Conservation (phyloP, 2,113 vertebrate species). For the Leucosticte australis region DNA sequence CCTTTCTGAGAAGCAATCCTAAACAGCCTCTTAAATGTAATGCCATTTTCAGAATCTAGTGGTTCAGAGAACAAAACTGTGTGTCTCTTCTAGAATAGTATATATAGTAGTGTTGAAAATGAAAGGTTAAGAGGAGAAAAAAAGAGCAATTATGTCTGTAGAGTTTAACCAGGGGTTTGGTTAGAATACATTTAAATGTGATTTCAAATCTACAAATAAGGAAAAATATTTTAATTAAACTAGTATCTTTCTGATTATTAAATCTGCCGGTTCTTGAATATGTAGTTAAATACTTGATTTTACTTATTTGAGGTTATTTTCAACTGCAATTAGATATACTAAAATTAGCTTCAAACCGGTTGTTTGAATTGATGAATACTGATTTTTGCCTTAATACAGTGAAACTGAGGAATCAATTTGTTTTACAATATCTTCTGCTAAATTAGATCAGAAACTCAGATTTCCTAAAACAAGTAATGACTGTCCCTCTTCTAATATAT, state of each 20-base stretch:
- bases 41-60: neutral
- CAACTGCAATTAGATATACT: neutral
- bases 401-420: neutral
- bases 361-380: neutral
- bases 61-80: neutral
- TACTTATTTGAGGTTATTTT: neutral
- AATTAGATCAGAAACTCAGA: neutral
- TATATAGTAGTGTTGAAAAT: neutral
- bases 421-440: neutral
- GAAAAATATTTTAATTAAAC: neutral
- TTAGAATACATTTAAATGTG: neutral
- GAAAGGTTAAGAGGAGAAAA: neutral
- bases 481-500: neutral
- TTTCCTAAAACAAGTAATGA: neutral
- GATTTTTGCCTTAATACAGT: neutral
- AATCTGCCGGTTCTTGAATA: neutral
- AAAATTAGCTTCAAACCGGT: neutral
- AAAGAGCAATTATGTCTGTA: neutral
- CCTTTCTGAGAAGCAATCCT: neutral
- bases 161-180: neutral
- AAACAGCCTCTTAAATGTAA: neutral
- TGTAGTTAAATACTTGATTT: neutral
- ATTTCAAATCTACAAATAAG: neutral
- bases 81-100: neutral
- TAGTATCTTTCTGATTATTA: neutral